phyloP scores from a whole-genome alignment of 2,797 vertebrate species.

The Crenichthys baileyi region DNA sequence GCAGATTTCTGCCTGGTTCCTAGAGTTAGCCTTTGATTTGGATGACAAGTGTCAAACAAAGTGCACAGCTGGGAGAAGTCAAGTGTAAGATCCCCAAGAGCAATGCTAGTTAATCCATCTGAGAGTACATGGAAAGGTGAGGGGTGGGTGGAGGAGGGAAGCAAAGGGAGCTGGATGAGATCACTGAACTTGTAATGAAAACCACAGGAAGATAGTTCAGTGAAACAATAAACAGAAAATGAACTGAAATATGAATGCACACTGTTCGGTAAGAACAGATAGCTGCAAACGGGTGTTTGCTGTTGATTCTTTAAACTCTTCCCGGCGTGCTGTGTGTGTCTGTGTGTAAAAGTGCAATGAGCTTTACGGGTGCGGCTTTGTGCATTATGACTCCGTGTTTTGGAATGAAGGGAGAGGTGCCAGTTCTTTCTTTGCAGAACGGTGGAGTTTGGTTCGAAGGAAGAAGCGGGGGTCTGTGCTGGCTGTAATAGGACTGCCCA shows the following conservation, averaged over 20 bases:
- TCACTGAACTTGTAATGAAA: conserved; percentile 35
- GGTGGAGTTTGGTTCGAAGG: conserved; percentile 66
- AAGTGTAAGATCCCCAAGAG: conserved; percentile 46
- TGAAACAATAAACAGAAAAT: conserved; percentile 30
- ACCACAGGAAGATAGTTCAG: conserved; percentile 11
- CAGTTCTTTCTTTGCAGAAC: conserved; percentile 75
- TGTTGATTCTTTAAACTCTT: conserved; percentile 49
- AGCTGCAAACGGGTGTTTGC: neutral
- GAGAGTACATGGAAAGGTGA: conserved; percentile 44
- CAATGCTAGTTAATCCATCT: conserved; percentile 54
- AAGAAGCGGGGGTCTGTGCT: conserved; percentile 44
- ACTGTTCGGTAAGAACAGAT: neutral
- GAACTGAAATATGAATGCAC: conserved; percentile 13
- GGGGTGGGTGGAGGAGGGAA: conserved; percentile 28
- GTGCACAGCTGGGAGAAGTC: conserved; percentile 54
- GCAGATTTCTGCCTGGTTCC: conserved; percentile 36
- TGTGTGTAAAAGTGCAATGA: conserved; percentile 46
- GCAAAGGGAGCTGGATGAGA: conserved; percentile 38
- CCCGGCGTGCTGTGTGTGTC: conserved; percentile 38
- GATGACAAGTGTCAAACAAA: conserved; percentile 68
- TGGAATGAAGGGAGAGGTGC: conserved; percentile 84
- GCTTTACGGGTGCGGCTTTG: conserved; percentile 64
- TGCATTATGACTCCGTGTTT: conserved; percentile 80
- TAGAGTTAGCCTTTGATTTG: conserved; percentile 49
- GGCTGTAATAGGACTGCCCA: conserved; percentile 42